These are phyloP conservation scores for Aldabrachelys gigantea DNA, from an alignment of 2,113 vertebrate genomes.

Conservation along the genomic window DNA sequence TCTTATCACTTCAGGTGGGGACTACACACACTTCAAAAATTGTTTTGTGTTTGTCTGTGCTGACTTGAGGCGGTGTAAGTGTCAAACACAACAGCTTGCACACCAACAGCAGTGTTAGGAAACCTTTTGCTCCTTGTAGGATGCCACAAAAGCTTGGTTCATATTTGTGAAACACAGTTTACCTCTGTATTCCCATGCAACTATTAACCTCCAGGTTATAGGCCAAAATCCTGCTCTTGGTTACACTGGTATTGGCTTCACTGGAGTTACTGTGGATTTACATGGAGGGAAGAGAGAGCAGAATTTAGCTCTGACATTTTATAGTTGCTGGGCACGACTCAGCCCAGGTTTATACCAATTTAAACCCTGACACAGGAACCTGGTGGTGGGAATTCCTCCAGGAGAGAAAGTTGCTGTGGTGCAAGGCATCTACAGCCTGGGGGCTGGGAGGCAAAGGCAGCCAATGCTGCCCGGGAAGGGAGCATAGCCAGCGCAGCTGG, in stretches of 20 bases:
- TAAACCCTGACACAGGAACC: neutral
- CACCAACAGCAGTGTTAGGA: neutral
- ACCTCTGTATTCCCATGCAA: neutral
- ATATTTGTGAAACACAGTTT: neutral
- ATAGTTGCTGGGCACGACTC: neutral
- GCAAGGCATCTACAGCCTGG: neutral
- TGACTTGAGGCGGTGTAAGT: neutral
- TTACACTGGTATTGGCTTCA: neutral
- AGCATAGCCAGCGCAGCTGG: neutral
- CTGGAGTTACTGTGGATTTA: neutral
- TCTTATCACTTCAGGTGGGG: neutral
- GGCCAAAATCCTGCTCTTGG: neutral
- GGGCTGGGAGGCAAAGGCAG: neutral
- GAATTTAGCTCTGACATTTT: neutral
- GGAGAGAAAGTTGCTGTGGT: neutral
- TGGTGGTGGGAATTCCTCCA: neutral
- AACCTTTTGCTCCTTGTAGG: neutral
- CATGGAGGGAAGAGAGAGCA: neutral
- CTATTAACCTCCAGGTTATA: neutral
- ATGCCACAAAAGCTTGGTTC: neutral
- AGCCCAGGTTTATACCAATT: neutral
- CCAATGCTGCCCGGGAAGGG: fast-evolving
- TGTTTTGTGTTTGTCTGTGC: neutral
- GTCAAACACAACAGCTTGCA: neutral
- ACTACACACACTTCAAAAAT: neutral